Conservation (phyloP, 2,113 vertebrate species). For the Oxyura jamaicensis region DNA sequence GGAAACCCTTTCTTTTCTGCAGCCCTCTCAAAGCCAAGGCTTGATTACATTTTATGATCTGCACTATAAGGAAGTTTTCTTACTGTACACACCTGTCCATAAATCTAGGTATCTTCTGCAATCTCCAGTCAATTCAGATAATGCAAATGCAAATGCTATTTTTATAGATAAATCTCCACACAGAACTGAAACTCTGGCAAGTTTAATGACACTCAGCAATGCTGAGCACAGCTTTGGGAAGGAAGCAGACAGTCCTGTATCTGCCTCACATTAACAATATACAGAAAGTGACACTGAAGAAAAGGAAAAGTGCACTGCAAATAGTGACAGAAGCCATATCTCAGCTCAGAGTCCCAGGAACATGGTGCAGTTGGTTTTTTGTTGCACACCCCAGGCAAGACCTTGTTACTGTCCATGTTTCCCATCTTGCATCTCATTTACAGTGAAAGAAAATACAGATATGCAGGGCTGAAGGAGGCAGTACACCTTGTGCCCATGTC, state of each 20-base stretch:
- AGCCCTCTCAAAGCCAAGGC: not conserved
- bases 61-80: not conserved
- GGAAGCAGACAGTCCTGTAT: not conserved
- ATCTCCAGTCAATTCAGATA: not conserved
- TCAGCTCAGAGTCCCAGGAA: not conserved
- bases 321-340: not conserved
- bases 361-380: not conserved
- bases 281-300: not conserved
- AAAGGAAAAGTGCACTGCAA: not conserved
- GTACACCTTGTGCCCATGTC: not conserved
- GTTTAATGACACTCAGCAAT: not conserved
- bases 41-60: not conserved
- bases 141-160: not conserved
- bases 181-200: not conserved
- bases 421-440: not conserved
- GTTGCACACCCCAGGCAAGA: not conserved
- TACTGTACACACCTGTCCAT: not conserved
- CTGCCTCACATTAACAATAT: not conserved
- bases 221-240: not conserved
- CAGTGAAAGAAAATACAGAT: not conserved
- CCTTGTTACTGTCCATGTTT: not conserved
- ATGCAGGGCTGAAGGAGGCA: not conserved
- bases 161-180: not conserved
- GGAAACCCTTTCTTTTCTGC: not conserved
- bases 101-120: not conserved